Base-by-base conservation (phyloP, 2,113 vertebrate genomes). In the Lepisosteus oculatus region DNA sequence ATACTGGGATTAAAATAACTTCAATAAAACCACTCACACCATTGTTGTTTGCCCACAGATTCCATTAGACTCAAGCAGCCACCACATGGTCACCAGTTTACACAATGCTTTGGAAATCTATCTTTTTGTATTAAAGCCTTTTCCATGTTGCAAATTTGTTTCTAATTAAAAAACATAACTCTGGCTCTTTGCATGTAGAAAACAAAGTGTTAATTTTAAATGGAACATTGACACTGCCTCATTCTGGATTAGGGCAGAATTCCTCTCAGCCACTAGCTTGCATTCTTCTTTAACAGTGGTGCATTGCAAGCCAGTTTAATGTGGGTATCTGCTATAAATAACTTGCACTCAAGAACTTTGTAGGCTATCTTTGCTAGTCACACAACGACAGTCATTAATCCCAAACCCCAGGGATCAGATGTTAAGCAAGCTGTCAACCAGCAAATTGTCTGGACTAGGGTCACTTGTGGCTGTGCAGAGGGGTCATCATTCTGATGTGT, bases 171-270 rank as follows among this genome's bases (percentile, higher is more conserved):
- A 29, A 29, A 29, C 17, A 29, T 29, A 29, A 29, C 17, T 29
- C 17, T 29, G 17, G 17, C 13, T 59, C 14, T 59, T 14, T 45
- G 44, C 45, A 66, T 43, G 43, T 54, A 41, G 61, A 72, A n/a
- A 71, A 41, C 15, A 45, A 55, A 66, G 45, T 62, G 47, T 51
- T 51, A 56, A 72, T 67, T 15, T 73, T 67, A 70, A 72, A 55
- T 76, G 47, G 71, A 73, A 70, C 69, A 57, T 55, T 3, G 45
- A 71, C 43, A 44, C 55, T 61, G 68, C 59, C 47, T 43, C 43
- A 42, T 8, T 55, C 54, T 70, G 29, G 47, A 59, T 61, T 61
- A 12, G 12, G 12, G 44, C 55, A 42, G 7, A 3, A 6, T 7
- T 13, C 15, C 57, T 61, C 43, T 41, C 71, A 67, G 15, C 47